Conservation (phyloP, 2,113 vertebrate species). For the Pampusana beccarii region DNA sequence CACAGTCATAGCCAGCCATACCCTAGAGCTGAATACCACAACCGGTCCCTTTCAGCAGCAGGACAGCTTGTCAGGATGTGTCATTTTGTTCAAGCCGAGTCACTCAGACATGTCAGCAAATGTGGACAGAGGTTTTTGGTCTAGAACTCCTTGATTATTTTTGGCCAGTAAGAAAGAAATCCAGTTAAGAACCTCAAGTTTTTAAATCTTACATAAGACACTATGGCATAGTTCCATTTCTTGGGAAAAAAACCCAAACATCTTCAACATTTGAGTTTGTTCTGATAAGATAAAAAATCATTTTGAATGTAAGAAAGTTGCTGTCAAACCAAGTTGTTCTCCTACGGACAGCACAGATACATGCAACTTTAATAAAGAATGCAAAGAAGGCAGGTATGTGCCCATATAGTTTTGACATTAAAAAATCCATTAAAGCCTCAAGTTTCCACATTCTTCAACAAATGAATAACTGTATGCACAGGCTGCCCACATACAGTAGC, state of each 20-base stretch:
- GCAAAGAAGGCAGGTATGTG: not conserved
- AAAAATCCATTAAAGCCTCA: not conserved
- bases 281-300: not conserved
- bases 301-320: not conserved
- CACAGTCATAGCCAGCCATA: not conserved
- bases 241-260: not conserved
- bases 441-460: not conserved
- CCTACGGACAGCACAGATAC: not conserved
- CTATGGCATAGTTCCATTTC: not conserved
- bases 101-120: not conserved
- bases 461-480: not conserved
- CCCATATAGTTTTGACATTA: not conserved
- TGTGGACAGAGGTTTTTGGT: not conserved
- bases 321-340: not conserved
- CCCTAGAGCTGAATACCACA: not conserved
- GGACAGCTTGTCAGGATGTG: not conserved
- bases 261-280: not conserved
- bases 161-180: not conserved
- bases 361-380: not conserved
- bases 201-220: not conserved
- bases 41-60: not conserved
- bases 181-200: not conserved
- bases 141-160: not conserved
- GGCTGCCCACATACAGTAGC: not conserved
- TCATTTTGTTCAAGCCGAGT: not conserved